These are phyloP conservation scores for Raja brachyura DNA, from an alignment of 2,113 vertebrate genomes.

Conservation along the genomic window DNA sequence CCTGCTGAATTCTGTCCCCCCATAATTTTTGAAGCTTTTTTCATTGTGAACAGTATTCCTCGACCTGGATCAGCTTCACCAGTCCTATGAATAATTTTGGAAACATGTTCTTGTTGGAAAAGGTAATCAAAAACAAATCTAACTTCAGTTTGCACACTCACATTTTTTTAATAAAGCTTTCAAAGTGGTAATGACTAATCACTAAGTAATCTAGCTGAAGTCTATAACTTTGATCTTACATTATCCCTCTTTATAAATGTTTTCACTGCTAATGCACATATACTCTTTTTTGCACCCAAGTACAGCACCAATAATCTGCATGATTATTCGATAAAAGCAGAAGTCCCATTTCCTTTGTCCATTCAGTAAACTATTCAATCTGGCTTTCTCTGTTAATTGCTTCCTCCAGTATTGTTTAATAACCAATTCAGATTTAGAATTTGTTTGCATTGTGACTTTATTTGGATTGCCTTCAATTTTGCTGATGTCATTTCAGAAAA, in stretches of 20 bases:
- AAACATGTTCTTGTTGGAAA: background rate
- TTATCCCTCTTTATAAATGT: background rate
- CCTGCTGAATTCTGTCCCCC: background rate
- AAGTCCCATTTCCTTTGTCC: background rate
- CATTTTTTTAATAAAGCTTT: background rate
- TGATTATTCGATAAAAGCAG: background rate
- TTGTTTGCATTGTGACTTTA: slow-evolving; percentile 9
- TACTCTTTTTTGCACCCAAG: background rate
- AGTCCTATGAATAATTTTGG: background rate
- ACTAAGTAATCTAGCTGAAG: background rate
- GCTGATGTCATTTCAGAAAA: background rate
- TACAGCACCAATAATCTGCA: background rate
- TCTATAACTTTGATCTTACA: background rate
- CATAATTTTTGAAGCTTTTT: background rate
- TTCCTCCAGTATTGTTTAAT: background rate
- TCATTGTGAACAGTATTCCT: background rate
- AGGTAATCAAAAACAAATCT: background rate
- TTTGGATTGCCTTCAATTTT: background rate
- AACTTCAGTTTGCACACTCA: background rate
- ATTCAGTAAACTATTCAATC: background rate
- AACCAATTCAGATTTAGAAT: background rate
- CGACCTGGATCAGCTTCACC: background rate
- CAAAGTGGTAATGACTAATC: background rate
- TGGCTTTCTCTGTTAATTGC: background rate
- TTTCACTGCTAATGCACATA: background rate